Base-by-base conservation (phyloP, 2,113 vertebrate species). In the Erpornis zantholeuca region DNA sequence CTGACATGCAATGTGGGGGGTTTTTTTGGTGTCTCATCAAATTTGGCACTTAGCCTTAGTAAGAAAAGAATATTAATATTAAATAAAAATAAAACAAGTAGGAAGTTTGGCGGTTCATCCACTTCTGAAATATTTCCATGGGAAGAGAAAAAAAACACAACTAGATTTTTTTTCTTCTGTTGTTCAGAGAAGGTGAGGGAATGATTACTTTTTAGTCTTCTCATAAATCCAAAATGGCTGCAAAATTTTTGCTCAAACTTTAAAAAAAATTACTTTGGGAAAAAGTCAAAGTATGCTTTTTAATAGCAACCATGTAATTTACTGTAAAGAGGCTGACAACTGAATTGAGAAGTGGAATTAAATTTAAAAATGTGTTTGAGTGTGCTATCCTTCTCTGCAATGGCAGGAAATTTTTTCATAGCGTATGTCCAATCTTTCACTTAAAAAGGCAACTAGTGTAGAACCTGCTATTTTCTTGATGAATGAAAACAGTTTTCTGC, bases 401-500 rank as follows among this genome's bases (percentile, higher is more conserved):
- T 93, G 86, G 84, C 80, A 96, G 80, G 82, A 94, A 82, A 57
- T 97, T 97, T 94, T 91, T 96, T 94, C 72, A 70, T 71, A 94
- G 72, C 33, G 11, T 73, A 92, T 85, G 96, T 92, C 92, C 95
- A 95, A 94, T 96, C 86, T 88, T 96, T 97, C 96, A 97, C 86
- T 96, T 97, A 91, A 94, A 97, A 96, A 96, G 90, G 90, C 95
- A 96, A 95, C 95, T 93, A 93, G 76, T 95, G 93, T 96, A 76
- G 47, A 96, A 95, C 82, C 85, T 94, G 93, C 86, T 95, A 91
- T 96, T 95, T 97, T 94, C 84, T 95, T 97, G 96, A 97, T 94
- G 91, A 97, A 97, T 97, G 95, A 96, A 93, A 97, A 90, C 88
- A 94, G 96, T 91, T 97, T 97, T 96, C 93, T 94, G 95, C 95